A percentile compares a stretch with the other conserved stretches of the same genome.
Conservation (phyloP, 2,888 invertebrate genomes). For the Ophraella communa region DNA sequence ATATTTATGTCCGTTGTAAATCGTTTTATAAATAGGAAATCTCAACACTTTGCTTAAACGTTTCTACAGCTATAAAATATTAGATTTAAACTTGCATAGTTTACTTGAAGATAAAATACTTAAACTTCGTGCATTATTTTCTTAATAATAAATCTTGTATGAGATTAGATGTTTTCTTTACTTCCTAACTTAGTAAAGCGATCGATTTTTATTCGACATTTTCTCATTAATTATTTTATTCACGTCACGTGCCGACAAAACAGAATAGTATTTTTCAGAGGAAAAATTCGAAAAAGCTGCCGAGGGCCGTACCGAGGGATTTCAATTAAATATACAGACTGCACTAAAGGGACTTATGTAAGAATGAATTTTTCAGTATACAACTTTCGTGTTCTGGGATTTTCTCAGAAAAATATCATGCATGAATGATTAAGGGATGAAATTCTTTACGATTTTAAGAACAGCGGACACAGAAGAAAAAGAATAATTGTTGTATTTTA, state of each 20-base stretch:
- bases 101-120: too few species aligned
- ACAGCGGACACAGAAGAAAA: background rate
- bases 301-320: slow-evolving; percentile 11
- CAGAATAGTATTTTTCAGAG: slow-evolving; percentile 7
- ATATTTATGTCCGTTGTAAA: too few species aligned
- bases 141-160: too few species aligned
- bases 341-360: background rate
- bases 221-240: background rate
- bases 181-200: background rate
- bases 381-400: background rate
- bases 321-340: slow-evolving; percentile 26
- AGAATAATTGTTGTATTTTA: background rate
- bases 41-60: too few species aligned
- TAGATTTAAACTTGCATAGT: too few species aligned
- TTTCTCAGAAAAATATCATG: background rate
- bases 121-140: too few species aligned
- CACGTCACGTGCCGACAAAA: slow-evolving; percentile 15
- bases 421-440: background rate
- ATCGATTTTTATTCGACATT: background rate
- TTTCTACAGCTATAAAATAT: too few species aligned
- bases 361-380: slow-evolving; percentile 8
- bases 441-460: background rate
- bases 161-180: too few species aligned
- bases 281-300: slow-evolving; percentile 20
- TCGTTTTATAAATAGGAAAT: too few species aligned